phyloP scores from a whole-genome alignment of 2,113 vertebrate species.

The Spilogale gracilis region DNA sequence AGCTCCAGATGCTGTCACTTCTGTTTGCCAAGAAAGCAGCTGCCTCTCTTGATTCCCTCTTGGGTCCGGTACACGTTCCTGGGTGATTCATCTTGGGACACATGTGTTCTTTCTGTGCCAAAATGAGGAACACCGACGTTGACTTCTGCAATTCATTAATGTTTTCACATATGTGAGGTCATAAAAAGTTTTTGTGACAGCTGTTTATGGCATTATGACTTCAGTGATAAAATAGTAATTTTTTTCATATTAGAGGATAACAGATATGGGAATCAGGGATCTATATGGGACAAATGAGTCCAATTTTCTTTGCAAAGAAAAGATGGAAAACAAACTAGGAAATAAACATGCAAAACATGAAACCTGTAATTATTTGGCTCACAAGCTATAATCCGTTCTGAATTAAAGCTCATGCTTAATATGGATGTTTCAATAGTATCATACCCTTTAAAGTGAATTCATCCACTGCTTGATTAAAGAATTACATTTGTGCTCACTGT shows the following conservation, averaged over 20 bases:
- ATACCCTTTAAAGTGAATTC: slow-evolving; percentile 66
- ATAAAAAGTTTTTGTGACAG: slow-evolving; percentile 32
- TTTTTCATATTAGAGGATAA: background rate
- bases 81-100: slow-evolving; percentile 21
- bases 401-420: slow-evolving; percentile 64
- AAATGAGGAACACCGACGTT: background rate
- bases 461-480: slow-evolving; percentile 52
- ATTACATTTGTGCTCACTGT: slow-evolving; percentile 61
- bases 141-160: slow-evolving; percentile 50
- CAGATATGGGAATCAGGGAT: background rate
- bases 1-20: slow-evolving; percentile 61
- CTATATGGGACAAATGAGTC: slow-evolving; percentile 9
- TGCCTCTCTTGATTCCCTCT: slow-evolving; percentile 28
- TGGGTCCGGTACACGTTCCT: background rate
- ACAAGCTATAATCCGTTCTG: slow-evolving; percentile 45
- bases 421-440: slow-evolving; percentile 35
- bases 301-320: background rate
- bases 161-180: slow-evolving; percentile 33
- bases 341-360: slow-evolving; percentile 60
- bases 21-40: slow-evolving; percentile 59
- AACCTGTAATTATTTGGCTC: slow-evolving; percentile 57
- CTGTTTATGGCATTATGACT: background rate
- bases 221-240: background rate
- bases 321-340: slow-evolving; percentile 45
- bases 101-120: slow-evolving; percentile 10